phyloP scores from a whole-genome alignment of 2,888 invertebrate genomes.

The Sphinx pinastri region DNA sequence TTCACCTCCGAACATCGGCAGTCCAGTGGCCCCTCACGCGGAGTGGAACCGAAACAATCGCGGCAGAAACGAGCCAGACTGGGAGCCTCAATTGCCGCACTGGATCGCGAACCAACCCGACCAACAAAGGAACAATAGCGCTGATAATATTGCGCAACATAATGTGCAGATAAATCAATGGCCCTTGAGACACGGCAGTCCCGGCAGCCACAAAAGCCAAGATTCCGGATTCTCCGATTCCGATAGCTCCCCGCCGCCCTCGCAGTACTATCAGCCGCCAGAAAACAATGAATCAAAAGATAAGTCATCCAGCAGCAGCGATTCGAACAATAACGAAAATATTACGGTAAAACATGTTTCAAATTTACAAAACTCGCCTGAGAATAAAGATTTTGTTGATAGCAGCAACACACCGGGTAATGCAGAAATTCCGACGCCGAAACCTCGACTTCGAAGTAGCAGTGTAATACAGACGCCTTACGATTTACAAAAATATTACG shows the following conservation, averaged over 20 bases:
- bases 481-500: slow-evolving; percentile 78
- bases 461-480: slow-evolving; percentile 81
- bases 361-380: slow-evolving; percentile 70
- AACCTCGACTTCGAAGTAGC: slow-evolving; percentile 74
- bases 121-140: slow-evolving; percentile 66
- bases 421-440: slow-evolving; percentile 63
- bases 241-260: slow-evolving; percentile 85
- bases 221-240: slow-evolving; percentile 93
- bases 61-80: slow-evolving; percentile 65
- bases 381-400: slow-evolving; percentile 63
- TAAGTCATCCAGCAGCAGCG: slow-evolving; percentile 72
- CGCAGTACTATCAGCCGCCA: slow-evolving; percentile 70
- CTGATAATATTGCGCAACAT: slow-evolving; percentile 66
- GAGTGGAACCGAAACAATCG: slow-evolving; percentile 64
- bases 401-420: slow-evolving; percentile 53
- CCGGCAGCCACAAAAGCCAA: slow-evolving; percentile 88
- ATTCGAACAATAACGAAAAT: slow-evolving; percentile 78
- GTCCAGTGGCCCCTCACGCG: slow-evolving; percentile 68
- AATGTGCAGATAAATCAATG: slow-evolving; percentile 70
- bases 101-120: slow-evolving; percentile 80
- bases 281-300: slow-evolving; percentile 62
- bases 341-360: slow-evolving; percentile 71
- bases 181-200: slow-evolving; percentile 80
- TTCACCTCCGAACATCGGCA: slow-evolving; percentile 71
- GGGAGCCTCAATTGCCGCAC: slow-evolving; percentile 81